Evolutionary conservation across 1,140 invertebrate species (phyloP).

Genomic region (Ganaspis sp.): DNA sequence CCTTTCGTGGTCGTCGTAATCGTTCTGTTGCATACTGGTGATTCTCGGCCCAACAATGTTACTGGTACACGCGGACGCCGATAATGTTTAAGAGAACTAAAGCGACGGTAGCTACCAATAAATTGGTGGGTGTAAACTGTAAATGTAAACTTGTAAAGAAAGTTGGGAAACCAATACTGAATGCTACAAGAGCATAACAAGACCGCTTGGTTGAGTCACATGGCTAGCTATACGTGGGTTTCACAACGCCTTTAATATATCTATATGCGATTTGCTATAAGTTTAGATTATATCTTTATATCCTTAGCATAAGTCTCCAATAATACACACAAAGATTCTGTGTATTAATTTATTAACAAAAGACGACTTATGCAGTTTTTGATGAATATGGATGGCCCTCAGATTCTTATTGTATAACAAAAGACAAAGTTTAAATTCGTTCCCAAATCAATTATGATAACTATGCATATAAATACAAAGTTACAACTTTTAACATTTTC

Average conservation of each 20-base stretch:
- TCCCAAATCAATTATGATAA: too few relatives aligned
- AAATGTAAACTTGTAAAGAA: slow-evolving; percentile 25
- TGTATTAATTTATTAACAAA: neutral
- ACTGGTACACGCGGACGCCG: slow-evolving; percentile 22
- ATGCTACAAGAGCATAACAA: slow-evolving; percentile 7
- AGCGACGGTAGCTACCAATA: slow-evolving; percentile 35
- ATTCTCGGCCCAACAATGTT: slow-evolving; percentile 43
- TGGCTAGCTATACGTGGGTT: neutral
- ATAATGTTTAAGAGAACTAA: slow-evolving; percentile 16
- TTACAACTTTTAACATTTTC: too few relatives aligned
- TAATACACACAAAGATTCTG: neutral
- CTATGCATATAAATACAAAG: too few relatives aligned
- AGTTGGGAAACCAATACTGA: slow-evolving; percentile 29
- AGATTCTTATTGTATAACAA: too few relatives aligned
- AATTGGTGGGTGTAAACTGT: slow-evolving; percentile 20
- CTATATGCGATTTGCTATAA: neutral
- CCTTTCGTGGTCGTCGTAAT: neutral
- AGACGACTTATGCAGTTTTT: too few relatives aligned
- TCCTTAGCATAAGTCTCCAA: neutral
- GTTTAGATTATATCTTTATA: too few relatives aligned
- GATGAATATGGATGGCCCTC: too few relatives aligned
- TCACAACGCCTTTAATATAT: slow-evolving; percentile 4
- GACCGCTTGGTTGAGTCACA: slow-evolving; percentile 5
- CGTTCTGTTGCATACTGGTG: slow-evolving; percentile 39
- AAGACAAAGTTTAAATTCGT: too few relatives aligned